These are phyloP conservation scores for Dendrocincla tyrannina DNA, from an alignment of 2,797 vertebrate species.

Conservation along the genomic window DNA sequence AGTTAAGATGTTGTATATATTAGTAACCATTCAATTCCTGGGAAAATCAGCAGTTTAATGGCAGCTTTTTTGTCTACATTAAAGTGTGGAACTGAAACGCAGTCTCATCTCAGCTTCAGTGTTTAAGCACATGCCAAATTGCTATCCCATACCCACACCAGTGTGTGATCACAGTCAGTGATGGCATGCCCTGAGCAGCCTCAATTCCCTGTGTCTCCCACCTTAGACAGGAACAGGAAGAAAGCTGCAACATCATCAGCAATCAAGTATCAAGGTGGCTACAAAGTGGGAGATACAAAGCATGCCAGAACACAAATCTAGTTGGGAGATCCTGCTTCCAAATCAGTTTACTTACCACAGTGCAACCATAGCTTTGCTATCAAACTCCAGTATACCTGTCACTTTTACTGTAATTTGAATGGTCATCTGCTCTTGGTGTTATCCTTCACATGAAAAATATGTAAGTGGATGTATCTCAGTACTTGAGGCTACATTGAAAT, in stretches of 20 bases:
- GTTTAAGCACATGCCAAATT: background rate
- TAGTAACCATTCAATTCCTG: background rate
- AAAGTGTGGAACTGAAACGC: background rate
- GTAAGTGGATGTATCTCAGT: background rate
- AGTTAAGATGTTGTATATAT: background rate
- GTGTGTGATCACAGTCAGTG: background rate
- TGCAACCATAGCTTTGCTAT: background rate
- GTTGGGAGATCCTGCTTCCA: background rate
- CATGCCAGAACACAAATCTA: background rate
- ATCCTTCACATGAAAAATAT: background rate
- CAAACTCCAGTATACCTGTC: background rate
- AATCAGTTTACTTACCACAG: background rate
- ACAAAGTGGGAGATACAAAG: background rate
- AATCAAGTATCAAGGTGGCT: background rate
- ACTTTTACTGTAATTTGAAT: background rate
- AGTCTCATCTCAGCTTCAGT: background rate
- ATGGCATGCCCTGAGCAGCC: background rate
- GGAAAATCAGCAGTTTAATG: background rate
- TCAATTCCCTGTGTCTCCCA: background rate
- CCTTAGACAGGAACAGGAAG: fast-evolving
- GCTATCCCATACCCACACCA: background rate
- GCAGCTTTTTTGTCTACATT: background rate
- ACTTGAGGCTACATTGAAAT: background rate
- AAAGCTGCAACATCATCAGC: background rate
- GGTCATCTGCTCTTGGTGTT: background rate